A percentile compares a stretch with the other conserved stretches of the same genome.
Conservation (phyloP, 2,113 vertebrate species). For the Hippolais icterina region DNA sequence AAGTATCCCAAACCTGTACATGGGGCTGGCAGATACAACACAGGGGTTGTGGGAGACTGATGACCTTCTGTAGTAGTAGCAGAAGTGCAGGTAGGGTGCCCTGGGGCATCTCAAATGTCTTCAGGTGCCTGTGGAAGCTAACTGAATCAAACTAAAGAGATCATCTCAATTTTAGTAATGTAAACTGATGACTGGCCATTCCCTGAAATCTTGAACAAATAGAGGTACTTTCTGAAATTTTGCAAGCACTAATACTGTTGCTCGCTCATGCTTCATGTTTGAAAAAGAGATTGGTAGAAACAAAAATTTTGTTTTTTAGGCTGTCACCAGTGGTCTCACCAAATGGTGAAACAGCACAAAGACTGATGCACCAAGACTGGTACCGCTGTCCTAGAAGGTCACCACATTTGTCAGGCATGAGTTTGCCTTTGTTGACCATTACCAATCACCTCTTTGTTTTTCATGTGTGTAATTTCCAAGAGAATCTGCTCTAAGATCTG, state of each 20-base stretch:
- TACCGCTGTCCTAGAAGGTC: not conserved
- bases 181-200: not conserved
- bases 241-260: not conserved
- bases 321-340: not conserved
- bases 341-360: not conserved
- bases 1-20: not conserved
- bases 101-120: not conserved
- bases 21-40: not conserved
- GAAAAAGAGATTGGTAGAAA: not conserved
- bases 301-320: not conserved
- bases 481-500: not conserved
- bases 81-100: not conserved
- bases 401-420: not conserved
- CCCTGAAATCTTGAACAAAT: not conserved
- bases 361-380: rapidly evolving
- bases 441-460: not conserved
- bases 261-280: not conserved
- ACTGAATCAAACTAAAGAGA: not conserved
- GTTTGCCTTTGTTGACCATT: not conserved
- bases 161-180: not conserved
- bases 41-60: not conserved
- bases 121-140: not conserved
- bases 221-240: not conserved
- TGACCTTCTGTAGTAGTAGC: not conserved
- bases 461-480: not conserved